Evolutionary conservation across 2,113 vertebrate genomes (phyloP).

Genomic region (Albula glossodonta): DNA sequence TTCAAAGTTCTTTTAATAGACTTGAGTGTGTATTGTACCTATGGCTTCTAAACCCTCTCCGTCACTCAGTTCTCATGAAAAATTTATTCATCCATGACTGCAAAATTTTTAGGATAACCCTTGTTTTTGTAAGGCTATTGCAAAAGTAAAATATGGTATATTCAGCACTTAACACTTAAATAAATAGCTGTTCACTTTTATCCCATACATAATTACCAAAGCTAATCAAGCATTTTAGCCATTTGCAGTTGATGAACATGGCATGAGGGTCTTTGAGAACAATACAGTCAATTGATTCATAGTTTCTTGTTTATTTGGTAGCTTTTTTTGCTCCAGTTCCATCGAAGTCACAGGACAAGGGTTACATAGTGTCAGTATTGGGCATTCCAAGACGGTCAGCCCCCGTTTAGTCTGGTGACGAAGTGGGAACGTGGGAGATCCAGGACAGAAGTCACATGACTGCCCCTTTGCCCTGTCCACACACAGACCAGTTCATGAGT

Average conservation of each 20-base stretch:
- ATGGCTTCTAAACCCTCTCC: too few species aligned
- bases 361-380: conserved; percentile 9
- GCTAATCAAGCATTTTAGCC: conserved; percentile 32
- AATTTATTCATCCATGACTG: too few species aligned
- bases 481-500: too few species aligned
- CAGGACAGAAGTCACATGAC: background rate
- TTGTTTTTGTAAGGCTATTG: background rate
- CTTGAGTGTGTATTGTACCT: too few species aligned
- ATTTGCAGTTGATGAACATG: conserved; percentile 13
- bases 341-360: conserved; percentile 24
- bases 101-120: too few species aligned
- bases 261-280: background rate
- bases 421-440: background rate
- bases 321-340: conserved; percentile 7
- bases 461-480: background rate
- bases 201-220: conserved; percentile 24
- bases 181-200: conserved; percentile 13
- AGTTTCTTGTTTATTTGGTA: background rate
- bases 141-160: background rate
- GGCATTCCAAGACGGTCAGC: background rate
- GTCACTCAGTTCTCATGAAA: too few species aligned
- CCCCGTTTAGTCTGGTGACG: background rate
- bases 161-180: background rate
- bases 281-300: conserved; percentile 39
- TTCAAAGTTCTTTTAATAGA: too few species aligned